Base-by-base conservation (phyloP, 2,888 invertebrate genomes). In the Epistrophe grossulariae region DNA sequence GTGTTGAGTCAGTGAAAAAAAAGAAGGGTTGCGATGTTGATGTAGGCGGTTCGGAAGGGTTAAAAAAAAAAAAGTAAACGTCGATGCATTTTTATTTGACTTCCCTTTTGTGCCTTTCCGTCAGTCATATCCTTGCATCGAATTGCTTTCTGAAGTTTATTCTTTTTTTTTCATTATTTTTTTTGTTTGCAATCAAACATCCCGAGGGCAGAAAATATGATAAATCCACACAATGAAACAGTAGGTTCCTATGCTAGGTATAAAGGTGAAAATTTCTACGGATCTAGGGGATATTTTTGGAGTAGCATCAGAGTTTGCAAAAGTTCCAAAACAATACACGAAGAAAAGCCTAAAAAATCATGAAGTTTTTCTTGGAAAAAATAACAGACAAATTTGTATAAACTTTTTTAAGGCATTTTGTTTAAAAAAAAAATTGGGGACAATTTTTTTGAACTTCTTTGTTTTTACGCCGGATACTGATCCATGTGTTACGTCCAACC, bases 151-250 rank as follows among this genome's bases (percentile, higher is more conserved):
- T 74, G 70, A 62, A 62, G 24, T 24, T 24, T 24, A 24, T 24
- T 2, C 52, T 24, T 70, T 55, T 80, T 28, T 38, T 38, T n/a
- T 66, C 10, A 35, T 35, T n/a, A n/a, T n/a, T n/a, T 50, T 38
- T 52, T 28, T 64, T 60, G 73, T 62, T 78, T 82, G 74, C 85
- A 87, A 82, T 87, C 82, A 87, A 85, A 87, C 70, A 87, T 74
- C 85, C 85, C 52, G n/a, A 79, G 82, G 85, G 85, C 45, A 82
- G 82, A 74, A 87, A 87, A 87, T 82, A 87, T 87, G 85, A 87
- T 87, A 87, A 87, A 79, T 82, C 74, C 82, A 64, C 78, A 79
- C 82, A 85, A 85, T 85, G 78, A 82, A 74, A 57, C 62, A 74
- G 78, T 45, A 80, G 28, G 48, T 31, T 55, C 52, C 68, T 68